Evolutionary conservation across 2,888 invertebrate species (phyloP).

Genomic region (Drosophila mimetica): DNA sequence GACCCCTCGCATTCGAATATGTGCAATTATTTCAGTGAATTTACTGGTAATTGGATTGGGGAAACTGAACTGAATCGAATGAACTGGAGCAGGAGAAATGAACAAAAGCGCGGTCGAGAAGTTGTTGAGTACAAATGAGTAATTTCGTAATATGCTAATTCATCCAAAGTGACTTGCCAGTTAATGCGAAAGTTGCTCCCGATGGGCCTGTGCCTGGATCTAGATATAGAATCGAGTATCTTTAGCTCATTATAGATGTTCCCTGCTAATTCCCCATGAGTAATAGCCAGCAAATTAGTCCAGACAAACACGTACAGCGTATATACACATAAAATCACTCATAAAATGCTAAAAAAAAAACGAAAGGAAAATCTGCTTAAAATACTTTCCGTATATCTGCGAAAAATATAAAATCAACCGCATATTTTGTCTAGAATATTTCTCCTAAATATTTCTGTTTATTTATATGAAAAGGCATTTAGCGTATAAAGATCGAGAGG

Average conservation of each 20-base stretch:
- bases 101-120: slow-evolving; percentile 21
- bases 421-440: slow-evolving; percentile 23
- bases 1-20: slow-evolving; percentile 54
- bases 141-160: slow-evolving; percentile 27
- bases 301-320: slow-evolving; percentile 17
- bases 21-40: slow-evolving; percentile 62
- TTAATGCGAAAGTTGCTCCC: slow-evolving; percentile 4
- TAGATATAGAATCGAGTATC: slow-evolving; percentile 4
- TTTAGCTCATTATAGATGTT: slow-evolving; percentile 14
- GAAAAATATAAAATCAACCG: slow-evolving; percentile 17
- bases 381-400: slow-evolving; percentile 14
- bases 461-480: slow-evolving; percentile 24
- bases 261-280: slow-evolving; percentile 38
- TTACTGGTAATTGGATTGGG: slow-evolving; percentile 57
- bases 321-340: slow-evolving; percentile 36
- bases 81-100: slow-evolving; percentile 19
- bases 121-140: slow-evolving; percentile 32
- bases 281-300: slow-evolving; percentile 36
- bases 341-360: slow-evolving; percentile 22
- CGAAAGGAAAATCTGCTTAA: slow-evolving; percentile 3
- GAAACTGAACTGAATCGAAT: slow-evolving; percentile 1
- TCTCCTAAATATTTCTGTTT: slow-evolving; percentile 30
- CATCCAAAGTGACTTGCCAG: slow-evolving; percentile 9
- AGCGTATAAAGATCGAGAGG: slow-evolving; percentile 5
- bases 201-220: slow-evolving; percentile 1